Evolutionary conservation across 1,140 invertebrate species (phyloP), one percentile per base, ranked within the genome.

Genomic region (Halesus radiatus): DNA sequence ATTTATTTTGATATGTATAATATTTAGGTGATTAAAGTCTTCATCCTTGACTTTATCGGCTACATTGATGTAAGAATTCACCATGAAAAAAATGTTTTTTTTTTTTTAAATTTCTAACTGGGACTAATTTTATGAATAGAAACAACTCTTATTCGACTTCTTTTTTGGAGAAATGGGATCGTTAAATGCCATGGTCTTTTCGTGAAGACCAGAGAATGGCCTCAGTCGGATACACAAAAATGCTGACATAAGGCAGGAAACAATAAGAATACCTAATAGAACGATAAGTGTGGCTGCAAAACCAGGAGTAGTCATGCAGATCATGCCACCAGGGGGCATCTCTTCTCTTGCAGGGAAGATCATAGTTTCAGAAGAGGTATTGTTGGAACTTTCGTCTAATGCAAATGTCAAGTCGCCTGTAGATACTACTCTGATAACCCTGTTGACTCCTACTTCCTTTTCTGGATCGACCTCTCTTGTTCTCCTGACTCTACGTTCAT

Each of bases 251-350:
- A 96, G 89, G 85, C 95, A 97, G 3, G 96, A 96, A 58, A 94
- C 93, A 22, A 97, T 88, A 64, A 98, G 88, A 58, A 97, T 94
- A 60, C 92, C 93, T 32, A 97, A 89, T 3, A 98, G 90, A 15
- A 97, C 91, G 45, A 96, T 92, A 8, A 98, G 89, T 8, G 95
- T 96, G 6, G 95, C 94, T 50, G 96, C 94, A 86, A 98, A 97
- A 0, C 96, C 95, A 15, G 95, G 94, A 2, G 96, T 96, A 1
- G 96, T 97, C 95, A 98, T 97, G 87, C 96, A 98, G 76, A 98
- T 96, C 81, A 96, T 89, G 18, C 93, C 92, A 8, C 85, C 83
- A 6, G 86, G 82, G 22, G 85, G 74, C 79, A 88, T 74, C 85
- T 93, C 91, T 82, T 89, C 89, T 79, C 88, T 85, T 23, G 89